phyloP scores from a whole-genome alignment of 2,888 invertebrate species.

The Lasioglossum figueresi region DNA sequence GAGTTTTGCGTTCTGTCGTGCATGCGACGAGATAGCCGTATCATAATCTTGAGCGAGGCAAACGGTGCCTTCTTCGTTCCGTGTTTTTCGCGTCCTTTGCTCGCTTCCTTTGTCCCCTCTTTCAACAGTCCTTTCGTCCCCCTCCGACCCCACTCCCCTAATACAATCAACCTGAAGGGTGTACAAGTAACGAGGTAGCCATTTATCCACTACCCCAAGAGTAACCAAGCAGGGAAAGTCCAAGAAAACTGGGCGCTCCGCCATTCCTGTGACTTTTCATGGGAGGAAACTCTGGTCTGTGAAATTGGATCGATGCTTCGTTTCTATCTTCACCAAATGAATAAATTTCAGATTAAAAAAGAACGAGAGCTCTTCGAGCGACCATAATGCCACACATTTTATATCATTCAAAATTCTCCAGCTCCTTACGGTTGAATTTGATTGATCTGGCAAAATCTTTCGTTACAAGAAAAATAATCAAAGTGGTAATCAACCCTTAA shows the following conservation, averaged over 20 bases:
- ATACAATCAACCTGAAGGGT: constrained; percentile 72
- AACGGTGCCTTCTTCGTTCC: constrained; percentile 51
- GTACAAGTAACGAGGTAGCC: constrained; percentile 71
- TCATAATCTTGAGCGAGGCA: constrained; percentile 52
- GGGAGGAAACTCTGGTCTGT: constrained; percentile 21
- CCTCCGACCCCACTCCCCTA: constrained; percentile 39
- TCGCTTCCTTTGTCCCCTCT: constrained; percentile 68
- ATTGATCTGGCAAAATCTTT: too few relatives aligned
- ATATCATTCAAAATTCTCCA: background rate
- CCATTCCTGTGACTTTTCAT: constrained; percentile 64
- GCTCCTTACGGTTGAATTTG: background rate
- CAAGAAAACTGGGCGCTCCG: constrained; percentile 69
- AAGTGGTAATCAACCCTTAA: too few relatives aligned
- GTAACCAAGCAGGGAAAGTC: constrained; percentile 71
- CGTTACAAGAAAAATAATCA: too few relatives aligned
- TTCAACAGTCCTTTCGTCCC: constrained; percentile 64
- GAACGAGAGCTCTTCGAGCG: background rate
- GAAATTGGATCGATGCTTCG: constrained; percentile 34
- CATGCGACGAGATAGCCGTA: constrained; percentile 37
- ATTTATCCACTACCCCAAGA: constrained; percentile 70
- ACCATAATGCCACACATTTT: background rate
- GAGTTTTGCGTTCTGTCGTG: constrained; percentile 31
- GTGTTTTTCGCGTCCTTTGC: constrained; percentile 58
- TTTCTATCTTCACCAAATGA: background rate
- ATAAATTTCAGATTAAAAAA: background rate